Base-by-base conservation (phyloP, 2,797 vertebrate species). In the Chrosomus eos region DNA sequence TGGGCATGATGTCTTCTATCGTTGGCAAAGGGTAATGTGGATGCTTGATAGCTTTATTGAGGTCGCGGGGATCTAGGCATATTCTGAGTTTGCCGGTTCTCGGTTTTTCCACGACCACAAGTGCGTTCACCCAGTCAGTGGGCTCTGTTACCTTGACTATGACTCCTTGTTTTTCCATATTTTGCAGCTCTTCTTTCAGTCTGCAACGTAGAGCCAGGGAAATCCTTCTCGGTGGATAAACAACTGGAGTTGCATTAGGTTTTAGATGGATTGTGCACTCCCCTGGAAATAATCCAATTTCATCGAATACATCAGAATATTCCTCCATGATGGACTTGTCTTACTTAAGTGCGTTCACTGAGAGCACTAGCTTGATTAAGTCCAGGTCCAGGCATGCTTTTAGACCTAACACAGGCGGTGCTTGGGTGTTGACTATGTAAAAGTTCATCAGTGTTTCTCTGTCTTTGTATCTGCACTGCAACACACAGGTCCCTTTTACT, bases 351-450 rank as follows among this genome's bases (percentile, higher is more conserved):
- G 67, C 31, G 40, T 14, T 71, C 2, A 84, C 48, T 21, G 74
- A 84, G 28, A 79, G 48, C 18, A 78, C 74, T 7, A 86, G n/a
- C 18, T 89, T 64, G 0, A 86, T 86, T 5, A 89, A 75, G 26
- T 80, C 82, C 73, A 86, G 70, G 10, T 87, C 76, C 0, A 85
- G 23, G 3, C 81, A 89, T 80, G 87, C 70, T 73, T 86, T 62
- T 60, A 89, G 6, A 21, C 83, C 83, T 79, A 80, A 76, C 13
- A 85, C 80, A 45, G 86, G 85, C 0, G 68, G 67, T 66, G 83
- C 67, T 19, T 45, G 67, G 16, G 79, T 89, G 38, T 89, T 76
- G 1, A 87, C 74, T 2, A 86, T 9, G 13, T 86, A 31, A 5
- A 88, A 19, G 0, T 80, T 38, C 9, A 89, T 16, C 7, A 51